phyloP scores from a whole-genome alignment of 2,113 vertebrate genomes.

The Pelodiscus sinensis region DNA sequence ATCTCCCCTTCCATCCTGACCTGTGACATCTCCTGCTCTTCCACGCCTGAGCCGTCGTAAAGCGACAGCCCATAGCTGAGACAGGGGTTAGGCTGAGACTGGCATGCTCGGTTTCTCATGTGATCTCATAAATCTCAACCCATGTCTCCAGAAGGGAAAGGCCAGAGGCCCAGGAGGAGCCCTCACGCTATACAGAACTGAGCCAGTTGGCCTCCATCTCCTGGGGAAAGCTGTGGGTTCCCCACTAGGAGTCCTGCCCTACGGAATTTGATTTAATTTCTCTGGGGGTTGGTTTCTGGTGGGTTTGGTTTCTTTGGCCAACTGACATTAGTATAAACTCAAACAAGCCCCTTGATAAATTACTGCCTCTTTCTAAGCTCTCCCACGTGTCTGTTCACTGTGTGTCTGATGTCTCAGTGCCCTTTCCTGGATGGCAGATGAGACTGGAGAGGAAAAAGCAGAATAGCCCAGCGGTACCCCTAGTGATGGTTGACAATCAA shows the following conservation, averaged over 20 bases:
- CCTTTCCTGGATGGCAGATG: conserved; percentile 45
- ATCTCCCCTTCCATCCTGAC: background rate
- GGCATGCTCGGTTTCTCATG: background rate
- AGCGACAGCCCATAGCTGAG: background rate
- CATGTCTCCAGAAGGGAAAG: background rate
- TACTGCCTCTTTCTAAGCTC: background rate
- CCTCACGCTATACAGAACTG: background rate
- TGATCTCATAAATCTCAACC: background rate
- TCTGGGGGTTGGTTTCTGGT: background rate
- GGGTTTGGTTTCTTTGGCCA: background rate
- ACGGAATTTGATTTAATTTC: background rate
- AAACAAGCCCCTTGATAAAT: background rate
- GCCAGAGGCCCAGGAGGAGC: background rate
- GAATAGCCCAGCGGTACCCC: conserved; percentile 56
- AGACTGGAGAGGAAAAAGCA: conserved; percentile 53
- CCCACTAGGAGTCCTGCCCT: background rate
- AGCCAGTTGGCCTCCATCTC: background rate
- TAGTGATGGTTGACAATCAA: conserved; percentile 43
- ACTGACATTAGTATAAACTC: background rate
- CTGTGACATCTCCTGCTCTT: background rate
- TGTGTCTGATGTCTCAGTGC: background rate
- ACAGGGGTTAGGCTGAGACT: background rate
- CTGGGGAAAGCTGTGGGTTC: background rate
- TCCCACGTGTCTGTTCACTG: background rate
- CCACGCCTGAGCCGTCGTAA: background rate